Evolutionary conservation across 30 jellyfish, hydroid and myxozoan species (phyloP).

Genomic region (Hydractinia symbiolongicarpus): DNA sequence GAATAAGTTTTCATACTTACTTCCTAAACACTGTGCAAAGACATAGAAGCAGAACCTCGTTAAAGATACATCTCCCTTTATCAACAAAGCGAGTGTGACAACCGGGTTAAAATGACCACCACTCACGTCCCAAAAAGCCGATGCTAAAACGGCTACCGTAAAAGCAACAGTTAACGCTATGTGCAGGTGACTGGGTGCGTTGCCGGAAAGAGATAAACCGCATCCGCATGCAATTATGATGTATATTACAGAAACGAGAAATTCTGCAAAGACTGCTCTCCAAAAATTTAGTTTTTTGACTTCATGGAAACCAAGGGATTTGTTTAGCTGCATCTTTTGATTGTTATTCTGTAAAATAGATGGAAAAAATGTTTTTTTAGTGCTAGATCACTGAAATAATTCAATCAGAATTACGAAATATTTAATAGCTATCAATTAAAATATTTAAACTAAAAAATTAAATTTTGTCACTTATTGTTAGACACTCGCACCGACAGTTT

Average conservation of each 20-base stretch:
- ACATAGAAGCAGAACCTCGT: slow-evolving; percentile 16
- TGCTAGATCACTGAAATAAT: too few species aligned
- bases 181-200: background rate
- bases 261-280: slow-evolving; percentile 17
- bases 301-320: background rate
- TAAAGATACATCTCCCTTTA: slow-evolving; percentile 10
- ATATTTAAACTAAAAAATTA: too few species aligned
- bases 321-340: background rate
- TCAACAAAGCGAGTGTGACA: slow-evolving; percentile 25
- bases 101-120: slow-evolving; percentile 42
- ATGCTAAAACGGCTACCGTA: slow-evolving; percentile 21
- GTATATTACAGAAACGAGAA: slow-evolving; percentile 18
- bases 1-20: background rate
- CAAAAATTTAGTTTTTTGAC: slow-evolving; percentile 3
- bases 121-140: slow-evolving; percentile 37
- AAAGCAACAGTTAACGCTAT: slow-evolving; percentile 29
- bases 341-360: too few species aligned
- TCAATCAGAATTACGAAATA: too few species aligned
- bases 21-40: slow-evolving; percentile 21
- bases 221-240: slow-evolving; percentile 22
- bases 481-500: too few species aligned
- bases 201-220: background rate
- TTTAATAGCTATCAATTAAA: too few species aligned
- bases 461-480: too few species aligned
- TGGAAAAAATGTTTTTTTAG: too few species aligned